A percentile compares a stretch with the other conserved stretches of the same genome.
Evolutionary conservation across 2,888 invertebrate species (phyloP).

Genomic region (Urechis unicinctus): DNA sequence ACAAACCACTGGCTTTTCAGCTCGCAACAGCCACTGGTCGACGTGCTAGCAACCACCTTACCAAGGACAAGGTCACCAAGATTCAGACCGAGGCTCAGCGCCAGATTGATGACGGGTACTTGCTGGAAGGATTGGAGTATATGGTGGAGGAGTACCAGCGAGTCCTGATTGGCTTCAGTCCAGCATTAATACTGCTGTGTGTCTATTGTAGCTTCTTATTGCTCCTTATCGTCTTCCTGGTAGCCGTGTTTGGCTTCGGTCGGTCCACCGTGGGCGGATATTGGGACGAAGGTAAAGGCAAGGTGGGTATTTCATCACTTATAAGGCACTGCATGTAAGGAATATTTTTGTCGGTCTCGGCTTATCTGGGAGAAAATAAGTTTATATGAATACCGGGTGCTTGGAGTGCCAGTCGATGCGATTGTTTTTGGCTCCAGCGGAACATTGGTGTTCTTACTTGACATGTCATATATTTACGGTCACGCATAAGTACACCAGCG

Average conservation of each 20-base stretch:
- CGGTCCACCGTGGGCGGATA: neutral
- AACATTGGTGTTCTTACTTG: no score
- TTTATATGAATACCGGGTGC: no score
- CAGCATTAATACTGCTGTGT: neutral
- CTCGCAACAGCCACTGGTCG: neutral
- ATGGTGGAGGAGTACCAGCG: neutral
- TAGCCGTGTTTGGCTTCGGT: neutral
- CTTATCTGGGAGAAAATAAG: no score
- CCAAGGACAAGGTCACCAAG: neutral
- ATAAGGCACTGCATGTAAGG: no score
- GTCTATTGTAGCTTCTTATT: neutral
- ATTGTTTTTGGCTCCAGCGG: no score
- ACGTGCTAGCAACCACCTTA: neutral
- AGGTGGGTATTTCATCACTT: no score
- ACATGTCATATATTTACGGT: no score
- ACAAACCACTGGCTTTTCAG: no score
- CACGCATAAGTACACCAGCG: no score
- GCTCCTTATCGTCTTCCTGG: neutral
- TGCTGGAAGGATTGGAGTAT: neutral
- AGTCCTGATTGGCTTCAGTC: neutral
- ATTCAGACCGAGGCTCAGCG: neutral
- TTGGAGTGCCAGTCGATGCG: no score
- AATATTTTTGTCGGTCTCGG: no score
- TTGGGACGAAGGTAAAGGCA: neutral
- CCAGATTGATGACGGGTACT: neutral